Conservation (phyloP, 2,113 vertebrate species). For the Oreochromis niloticus region DNA sequence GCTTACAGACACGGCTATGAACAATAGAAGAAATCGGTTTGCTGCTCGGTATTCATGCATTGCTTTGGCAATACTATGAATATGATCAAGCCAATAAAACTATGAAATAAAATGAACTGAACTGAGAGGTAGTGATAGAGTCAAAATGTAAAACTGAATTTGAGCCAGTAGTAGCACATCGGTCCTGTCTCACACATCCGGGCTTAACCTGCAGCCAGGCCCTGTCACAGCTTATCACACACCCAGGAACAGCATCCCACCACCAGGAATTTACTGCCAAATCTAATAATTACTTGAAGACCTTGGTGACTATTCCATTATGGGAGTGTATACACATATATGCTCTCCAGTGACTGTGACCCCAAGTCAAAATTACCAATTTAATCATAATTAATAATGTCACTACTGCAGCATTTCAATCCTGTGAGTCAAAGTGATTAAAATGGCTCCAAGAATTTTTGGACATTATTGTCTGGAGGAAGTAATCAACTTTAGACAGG, state of each 20-base stretch:
- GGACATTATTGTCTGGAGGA: conserved; percentile 38
- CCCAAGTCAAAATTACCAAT: conserved; percentile 54
- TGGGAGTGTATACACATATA: conserved; percentile 19
- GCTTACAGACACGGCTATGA: background rate
- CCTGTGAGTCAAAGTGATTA: conserved; percentile 49
- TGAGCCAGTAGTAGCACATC: background rate
- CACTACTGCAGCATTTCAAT: conserved; percentile 51
- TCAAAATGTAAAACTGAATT: background rate
- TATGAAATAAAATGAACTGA: background rate
- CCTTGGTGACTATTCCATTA: conserved; percentile 27
- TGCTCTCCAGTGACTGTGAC: conserved; percentile 29
- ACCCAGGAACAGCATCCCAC: background rate
- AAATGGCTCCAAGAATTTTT: conserved; percentile 41
- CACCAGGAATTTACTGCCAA: conserved; percentile 29
- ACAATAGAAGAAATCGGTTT: background rate
- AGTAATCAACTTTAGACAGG: conserved; percentile 62
- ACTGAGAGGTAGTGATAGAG: background rate
- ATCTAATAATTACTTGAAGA: conserved; percentile 52
- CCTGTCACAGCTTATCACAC: conserved; percentile 37
- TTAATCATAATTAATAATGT: conserved; percentile 67
- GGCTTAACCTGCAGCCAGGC: conserved; percentile 23
- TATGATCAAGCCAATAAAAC: background rate
- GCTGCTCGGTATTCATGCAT: background rate
- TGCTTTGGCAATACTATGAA: background rate
- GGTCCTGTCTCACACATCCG: conserved; percentile 25